phyloP scores from a whole-genome alignment of 2,113 vertebrate species.

The Pelobates fuscus region DNA sequence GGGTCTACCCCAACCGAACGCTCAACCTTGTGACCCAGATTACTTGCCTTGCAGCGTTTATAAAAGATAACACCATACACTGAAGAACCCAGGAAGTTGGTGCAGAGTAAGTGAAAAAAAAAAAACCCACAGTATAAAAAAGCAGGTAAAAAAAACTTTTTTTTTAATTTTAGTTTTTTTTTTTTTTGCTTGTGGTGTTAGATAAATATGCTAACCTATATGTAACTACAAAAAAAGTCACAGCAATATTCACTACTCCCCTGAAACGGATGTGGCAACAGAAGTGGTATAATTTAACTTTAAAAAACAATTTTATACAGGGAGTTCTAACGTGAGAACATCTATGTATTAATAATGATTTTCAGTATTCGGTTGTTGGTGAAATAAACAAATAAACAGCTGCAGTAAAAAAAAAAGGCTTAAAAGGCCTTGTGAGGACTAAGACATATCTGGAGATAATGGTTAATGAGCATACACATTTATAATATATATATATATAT shows the following conservation, averaged over 20 bases:
- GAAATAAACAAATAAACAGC: no score
- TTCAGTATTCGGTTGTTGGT: no score
- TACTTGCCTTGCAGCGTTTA: neutral
- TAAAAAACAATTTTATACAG: no score
- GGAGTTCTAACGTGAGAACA: no score
- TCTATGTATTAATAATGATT: no score
- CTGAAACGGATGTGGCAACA: no score
- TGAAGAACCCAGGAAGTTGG: neutral
- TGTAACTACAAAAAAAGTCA: neutral
- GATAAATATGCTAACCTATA: neutral
- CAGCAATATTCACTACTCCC: neutral
- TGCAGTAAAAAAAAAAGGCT: no score
- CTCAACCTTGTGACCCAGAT: conserved; percentile 2
- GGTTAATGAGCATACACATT: no score
- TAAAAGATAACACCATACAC: neutral
- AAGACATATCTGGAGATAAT: no score
- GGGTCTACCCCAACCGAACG: conserved; percentile 11
- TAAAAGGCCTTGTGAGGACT: no score
- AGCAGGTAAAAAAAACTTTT: neutral
- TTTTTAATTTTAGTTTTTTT: neutral
- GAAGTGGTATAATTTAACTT: no score
- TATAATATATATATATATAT: no score
- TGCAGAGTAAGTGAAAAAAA: conserved; percentile 3
- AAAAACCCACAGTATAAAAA: conserved; percentile 29
- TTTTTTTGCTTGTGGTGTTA: neutral